Percentiles rank a stretch among this genome's conserved stretches.
phyloP scores from a whole-genome alignment of 2,113 vertebrate species.

The Sarotherodon lohbergeri region DNA sequence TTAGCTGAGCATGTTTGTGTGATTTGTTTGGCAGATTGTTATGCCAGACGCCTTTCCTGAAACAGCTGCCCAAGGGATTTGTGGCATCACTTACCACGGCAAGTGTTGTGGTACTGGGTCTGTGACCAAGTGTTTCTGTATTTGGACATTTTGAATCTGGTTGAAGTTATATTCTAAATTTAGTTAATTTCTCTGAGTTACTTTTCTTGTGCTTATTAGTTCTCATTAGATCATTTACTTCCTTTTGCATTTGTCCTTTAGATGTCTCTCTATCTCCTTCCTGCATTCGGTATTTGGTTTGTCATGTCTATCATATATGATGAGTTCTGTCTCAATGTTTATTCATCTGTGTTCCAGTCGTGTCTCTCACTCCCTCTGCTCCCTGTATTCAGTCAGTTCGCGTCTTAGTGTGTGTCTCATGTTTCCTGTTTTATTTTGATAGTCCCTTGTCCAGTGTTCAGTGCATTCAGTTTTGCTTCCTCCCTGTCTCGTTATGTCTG shows the following conservation, averaged over 20 bases:
- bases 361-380: too few relatives aligned
- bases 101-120: accelerated
- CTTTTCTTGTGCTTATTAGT: background rate
- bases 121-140: background rate
- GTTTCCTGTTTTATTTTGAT: background rate
- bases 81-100: background rate
- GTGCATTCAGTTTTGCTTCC: background rate
- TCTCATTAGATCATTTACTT: background rate
- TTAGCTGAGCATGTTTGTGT: background rate
- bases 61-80: background rate
- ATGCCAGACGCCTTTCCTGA: background rate
- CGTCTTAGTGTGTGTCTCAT: too few relatives aligned
- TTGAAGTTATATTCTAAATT: background rate
- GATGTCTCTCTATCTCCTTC: background rate
- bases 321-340: too few relatives aligned
- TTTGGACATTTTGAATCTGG: background rate
- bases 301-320: background rate
- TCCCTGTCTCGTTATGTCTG: background rate
- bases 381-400: too few relatives aligned
- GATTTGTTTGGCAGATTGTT: background rate
- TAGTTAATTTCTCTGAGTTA: background rate
- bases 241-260: background rate
- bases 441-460: background rate
- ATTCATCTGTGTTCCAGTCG: too few relatives aligned
- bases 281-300: background rate